These are phyloP conservation scores for Megaptera novaeangliae DNA, from an alignment of 2,113 vertebrate genomes.

Conservation along the genomic window DNA sequence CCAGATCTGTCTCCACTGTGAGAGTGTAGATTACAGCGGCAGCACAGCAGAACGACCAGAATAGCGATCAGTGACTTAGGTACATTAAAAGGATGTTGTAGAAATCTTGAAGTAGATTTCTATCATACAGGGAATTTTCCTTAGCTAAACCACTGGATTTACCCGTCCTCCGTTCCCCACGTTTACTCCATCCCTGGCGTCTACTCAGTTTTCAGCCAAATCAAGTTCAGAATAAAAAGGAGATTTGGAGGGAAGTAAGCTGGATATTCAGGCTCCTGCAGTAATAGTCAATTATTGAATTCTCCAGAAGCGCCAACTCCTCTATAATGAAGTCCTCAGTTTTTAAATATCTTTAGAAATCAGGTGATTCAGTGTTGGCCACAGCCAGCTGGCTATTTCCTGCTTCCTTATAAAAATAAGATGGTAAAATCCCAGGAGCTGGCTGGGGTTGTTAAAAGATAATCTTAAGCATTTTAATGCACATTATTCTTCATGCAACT, in stretches of 20 bases:
- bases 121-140: background rate
- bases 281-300: slow-evolving; percentile 58
- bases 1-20: background rate
- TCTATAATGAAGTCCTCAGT: slow-evolving; percentile 48
- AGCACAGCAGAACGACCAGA: background rate
- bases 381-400: slow-evolving; percentile 19
- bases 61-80: background rate
- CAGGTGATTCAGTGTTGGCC: background rate
- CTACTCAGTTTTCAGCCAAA: slow-evolving; percentile 41
- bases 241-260: slow-evolving; percentile 55
- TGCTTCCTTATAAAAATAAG: slow-evolving; percentile 41
- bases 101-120: slow-evolving; percentile 1
- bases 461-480: slow-evolving; percentile 19
- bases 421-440: background rate
- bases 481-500: background rate
- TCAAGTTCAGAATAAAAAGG: slow-evolving; percentile 62
- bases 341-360: slow-evolving; percentile 55
- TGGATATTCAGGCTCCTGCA: slow-evolving; percentile 27
- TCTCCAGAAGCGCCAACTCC: slow-evolving; percentile 35
- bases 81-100: background rate
- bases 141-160: slow-evolving; percentile 43
- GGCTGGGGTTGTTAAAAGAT: background rate
- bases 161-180: background rate
- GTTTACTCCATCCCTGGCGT: background rate
- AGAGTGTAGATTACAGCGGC: background rate